Evolutionary conservation across 2,888 invertebrate species (phyloP).

Genomic region (Nymphalis urticae): DNA sequence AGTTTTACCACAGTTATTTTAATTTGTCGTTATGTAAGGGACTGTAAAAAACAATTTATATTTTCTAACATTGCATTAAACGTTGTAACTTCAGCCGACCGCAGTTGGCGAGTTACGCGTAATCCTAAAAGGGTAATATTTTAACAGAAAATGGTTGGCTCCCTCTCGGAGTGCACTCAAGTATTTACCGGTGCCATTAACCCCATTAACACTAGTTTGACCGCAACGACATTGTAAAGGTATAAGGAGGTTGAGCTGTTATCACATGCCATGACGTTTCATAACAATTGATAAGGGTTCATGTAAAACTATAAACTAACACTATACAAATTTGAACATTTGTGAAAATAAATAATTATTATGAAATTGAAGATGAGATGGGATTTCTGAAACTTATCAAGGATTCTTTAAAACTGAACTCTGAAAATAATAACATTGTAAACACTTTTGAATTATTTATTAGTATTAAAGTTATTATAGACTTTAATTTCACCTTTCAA

Average conservation of each 20-base stretch:
- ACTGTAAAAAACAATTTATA: slow-evolving; percentile 18
- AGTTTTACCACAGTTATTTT: no score
- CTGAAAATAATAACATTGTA: no score
- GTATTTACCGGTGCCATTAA: slow-evolving; percentile 68
- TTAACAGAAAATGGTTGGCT: slow-evolving; percentile 66
- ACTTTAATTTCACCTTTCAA: no score
- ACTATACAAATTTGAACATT: neutral
- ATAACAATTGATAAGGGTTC: neutral
- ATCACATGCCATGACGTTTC: neutral
- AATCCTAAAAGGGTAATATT: slow-evolving; percentile 76
- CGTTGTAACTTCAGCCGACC: slow-evolving; percentile 49
- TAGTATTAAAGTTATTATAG: no score
- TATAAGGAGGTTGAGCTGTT: slow-evolving; percentile 14
- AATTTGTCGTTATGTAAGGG: neutral
- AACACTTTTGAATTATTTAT: no score
- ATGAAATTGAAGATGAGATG: no score
- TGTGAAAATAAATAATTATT: no score
- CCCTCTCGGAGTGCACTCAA: slow-evolving; percentile 63
- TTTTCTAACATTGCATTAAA: slow-evolving; percentile 34
- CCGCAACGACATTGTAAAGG: slow-evolving; percentile 45
- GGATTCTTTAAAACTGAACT: no score
- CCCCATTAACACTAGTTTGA: slow-evolving; percentile 62
- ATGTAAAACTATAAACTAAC: neutral
- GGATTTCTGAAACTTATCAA: no score
- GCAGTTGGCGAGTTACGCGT: slow-evolving; percentile 55